phyloP scores from a whole-genome alignment of 2,113 vertebrate genomes.

The Agelaius phoeniceus region DNA sequence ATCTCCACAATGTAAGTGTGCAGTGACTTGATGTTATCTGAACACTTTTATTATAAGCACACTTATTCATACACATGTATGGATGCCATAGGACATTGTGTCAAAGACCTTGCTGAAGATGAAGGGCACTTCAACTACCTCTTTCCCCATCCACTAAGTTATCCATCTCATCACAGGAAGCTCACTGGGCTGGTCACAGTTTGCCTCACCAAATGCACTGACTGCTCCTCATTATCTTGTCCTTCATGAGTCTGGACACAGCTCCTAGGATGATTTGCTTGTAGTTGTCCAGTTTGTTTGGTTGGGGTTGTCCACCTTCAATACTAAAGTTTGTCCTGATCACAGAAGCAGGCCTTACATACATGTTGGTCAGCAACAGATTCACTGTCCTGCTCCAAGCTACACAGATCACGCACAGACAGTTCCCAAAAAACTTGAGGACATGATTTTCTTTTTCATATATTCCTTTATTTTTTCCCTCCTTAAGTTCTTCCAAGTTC shows the following conservation, averaged over 20 bases:
- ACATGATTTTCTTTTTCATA: neutral
- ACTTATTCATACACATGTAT: rapidly evolving
- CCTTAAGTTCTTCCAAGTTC: neutral
- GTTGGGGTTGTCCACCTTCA: neutral
- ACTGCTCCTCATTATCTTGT: neutral
- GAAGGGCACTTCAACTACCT: neutral
- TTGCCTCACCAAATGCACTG: neutral
- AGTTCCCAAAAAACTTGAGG: neutral
- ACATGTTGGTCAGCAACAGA: neutral
- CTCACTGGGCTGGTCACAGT: neutral
- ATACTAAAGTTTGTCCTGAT: neutral
- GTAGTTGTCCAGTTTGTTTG: neutral
- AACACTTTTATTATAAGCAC: neutral
- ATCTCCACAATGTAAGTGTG: neutral
- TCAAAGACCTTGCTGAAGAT: neutral
- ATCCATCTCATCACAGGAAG: neutral
- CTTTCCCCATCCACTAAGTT: neutral
- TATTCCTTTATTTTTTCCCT: neutral
- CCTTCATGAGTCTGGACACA: neutral
- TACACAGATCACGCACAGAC: neutral
- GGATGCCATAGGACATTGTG: neutral
- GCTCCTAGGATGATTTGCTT: neutral
- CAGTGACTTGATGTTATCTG: neutral
- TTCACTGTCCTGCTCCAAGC: neutral
- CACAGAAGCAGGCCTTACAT: neutral